A percentile compares a stretch with the other conserved stretches of the same genome.
Evolutionary conservation across 2,113 vertebrate genomes (phyloP).

Genomic region (Cottus gobio): DNA sequence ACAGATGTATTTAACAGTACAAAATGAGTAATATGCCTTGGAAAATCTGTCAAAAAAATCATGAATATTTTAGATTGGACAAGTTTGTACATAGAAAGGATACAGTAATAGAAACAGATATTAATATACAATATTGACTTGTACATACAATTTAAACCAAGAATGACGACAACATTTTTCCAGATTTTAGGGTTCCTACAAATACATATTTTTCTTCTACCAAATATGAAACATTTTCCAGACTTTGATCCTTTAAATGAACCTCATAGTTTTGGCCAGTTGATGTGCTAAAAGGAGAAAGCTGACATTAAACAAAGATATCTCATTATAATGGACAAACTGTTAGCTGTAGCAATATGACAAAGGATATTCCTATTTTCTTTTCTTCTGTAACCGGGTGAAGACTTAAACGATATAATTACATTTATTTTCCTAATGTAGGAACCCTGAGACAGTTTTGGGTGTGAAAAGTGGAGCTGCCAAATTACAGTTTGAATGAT

Average conservation of each 20-base stretch:
- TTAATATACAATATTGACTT: constrained; percentile 73
- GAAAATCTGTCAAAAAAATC: constrained; percentile 56
- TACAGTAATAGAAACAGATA: constrained; percentile 63
- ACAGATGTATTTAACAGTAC: constrained; percentile 18
- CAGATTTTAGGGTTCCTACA: constrained; percentile 73
- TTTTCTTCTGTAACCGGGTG: neutral
- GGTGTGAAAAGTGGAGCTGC: constrained; percentile 52
- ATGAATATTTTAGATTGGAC: constrained; percentile 39
- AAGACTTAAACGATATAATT: constrained; percentile 26
- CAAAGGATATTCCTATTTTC: neutral
- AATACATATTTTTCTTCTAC: constrained; percentile 55
- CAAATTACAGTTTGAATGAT: constrained; percentile 41
- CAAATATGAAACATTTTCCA: constrained; percentile 23
- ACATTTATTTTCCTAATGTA: constrained; percentile 53
- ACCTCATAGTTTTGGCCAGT: neutral
- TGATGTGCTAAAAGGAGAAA: constrained; percentile 14
- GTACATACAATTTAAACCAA: constrained; percentile 68
- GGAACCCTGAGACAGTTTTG: constrained; percentile 73
- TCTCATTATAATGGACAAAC: neutral
- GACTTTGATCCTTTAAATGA: constrained; percentile 1
- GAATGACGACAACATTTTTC: constrained; percentile 64
- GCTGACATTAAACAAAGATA: constrained; percentile 3
- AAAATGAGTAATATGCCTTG: constrained; percentile 46
- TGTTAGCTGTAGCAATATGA: constrained; percentile 5
- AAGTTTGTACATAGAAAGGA: constrained; percentile 63